Base-by-base conservation (phyloP, 1,140 invertebrate species). In the Campoletis sonorensis region DNA sequence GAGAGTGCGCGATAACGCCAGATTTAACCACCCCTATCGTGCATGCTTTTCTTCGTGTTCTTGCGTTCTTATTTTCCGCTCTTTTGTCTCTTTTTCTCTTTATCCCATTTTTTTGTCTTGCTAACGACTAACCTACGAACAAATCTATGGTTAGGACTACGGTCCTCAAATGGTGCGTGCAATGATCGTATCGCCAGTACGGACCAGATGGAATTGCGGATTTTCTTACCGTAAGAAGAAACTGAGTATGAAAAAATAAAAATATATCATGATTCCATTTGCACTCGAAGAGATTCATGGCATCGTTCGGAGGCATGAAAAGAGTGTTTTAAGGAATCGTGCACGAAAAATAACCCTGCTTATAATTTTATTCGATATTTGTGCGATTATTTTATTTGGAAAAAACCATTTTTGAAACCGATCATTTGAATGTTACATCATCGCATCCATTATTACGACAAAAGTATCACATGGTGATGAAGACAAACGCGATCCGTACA, bases 1-100 rank as follows among this genome's bases (percentile, higher is more conserved):
- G 79, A 27, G 58, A 64, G 72, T 77, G 79, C 64, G 72, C 82
- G 85, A 86, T 86, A 86, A 70, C 79, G 64, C 54, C 26, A 33
- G 64, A 68, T 68, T 68, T 27, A 68, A 33, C 26, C 64, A 18
- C 64, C 58, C 58, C 58, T 26, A 64, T 64, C 26, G 64, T 68
- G 26, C 64, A 30, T 15, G 64, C 16, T 68, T 27, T 15, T 33
- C 13, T 33, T 13, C 26, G 26, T 30, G 26, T 68, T 68, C 27
- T 68, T 68, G 70, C 7, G 68, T n/a, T 61, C 58, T 33, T 79
- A 51, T 51, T 27, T 67, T 71, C 79, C 78, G 72, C 82, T 78
- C 37, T 33, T 75, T 54, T 75, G 16, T 37, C 79, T 64, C 61
- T 82, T 85, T 84, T n/a, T 54, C 49, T 54, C 15, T 15, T n/a